Evolutionary conservation across 2,888 invertebrate species (phyloP), one percentile per base, ranked within the genome.

Genomic region (Lymantria dispar): DNA sequence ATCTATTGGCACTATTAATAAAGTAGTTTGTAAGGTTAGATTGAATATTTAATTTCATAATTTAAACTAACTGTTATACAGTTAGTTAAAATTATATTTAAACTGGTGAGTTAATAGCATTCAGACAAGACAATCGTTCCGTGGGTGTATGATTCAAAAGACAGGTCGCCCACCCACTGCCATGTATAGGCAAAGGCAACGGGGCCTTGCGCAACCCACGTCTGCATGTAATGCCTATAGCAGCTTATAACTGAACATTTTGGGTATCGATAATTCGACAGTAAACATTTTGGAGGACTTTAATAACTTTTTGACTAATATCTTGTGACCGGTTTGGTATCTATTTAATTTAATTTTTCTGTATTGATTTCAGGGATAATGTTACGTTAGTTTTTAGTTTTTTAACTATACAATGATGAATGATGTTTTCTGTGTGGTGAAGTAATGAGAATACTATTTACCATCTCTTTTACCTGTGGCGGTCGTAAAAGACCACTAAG

Each of bases 111-210:
- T 58, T 61, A 66, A 72, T 69, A 80, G 81, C 78, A 80, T 72
- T 70, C 76, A 79, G 69, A 61, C 64, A 66, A 57, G 67, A 72
- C 67, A 74, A 76, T 77, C 73, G 64, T 55, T 54, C 45, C 60
- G 86, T 86, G 82, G 86, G 86, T 73, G 85, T 76, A 64, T 84
- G 85, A 86, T 79, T 85, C 83, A 83, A 82, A 38, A 78, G 74
- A 64, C 71, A 60, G 52, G 58, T 74, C 78, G 76, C 83, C 83
- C 78, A 78, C 84, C 62, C 59, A 68, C 53, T 52, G 56, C 77
- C 77, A 56, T 76, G 52, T 70, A 80, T 74, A 75, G 85, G 64
- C 75, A 82, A 69, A 69, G 63, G 62, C 71, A 63, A 64, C 60
- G 61, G 70, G 54, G 68, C 73, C 74, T 74, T 75, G 73, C 73